A percentile compares a stretch with the other conserved stretches of the same genome.
phyloP scores from a whole-genome alignment of 2,888 invertebrate species.

The Papilio demoleus region DNA sequence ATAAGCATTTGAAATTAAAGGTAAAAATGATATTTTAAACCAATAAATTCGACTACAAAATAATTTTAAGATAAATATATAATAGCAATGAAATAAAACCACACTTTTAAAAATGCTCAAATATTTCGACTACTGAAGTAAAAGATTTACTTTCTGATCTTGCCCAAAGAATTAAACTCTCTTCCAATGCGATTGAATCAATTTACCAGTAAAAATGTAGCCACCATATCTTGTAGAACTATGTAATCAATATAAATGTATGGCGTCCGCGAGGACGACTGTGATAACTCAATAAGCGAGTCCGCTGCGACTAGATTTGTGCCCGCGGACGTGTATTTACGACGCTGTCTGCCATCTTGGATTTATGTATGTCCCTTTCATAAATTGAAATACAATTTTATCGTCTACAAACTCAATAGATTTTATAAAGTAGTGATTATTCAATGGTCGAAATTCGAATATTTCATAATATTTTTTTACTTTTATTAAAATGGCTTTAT shows the following conservation, averaged over 20 bases:
- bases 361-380: conserved; percentile 46
- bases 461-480: no score
- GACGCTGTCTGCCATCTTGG: conserved; percentile 52
- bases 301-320: conserved; percentile 46
- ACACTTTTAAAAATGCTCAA: not conserved
- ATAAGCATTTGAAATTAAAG: no score
- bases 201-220: conserved; percentile 11
- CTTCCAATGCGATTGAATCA: not conserved
- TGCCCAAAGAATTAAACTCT: not conserved
- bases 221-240: conserved; percentile 24
- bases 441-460: no score
- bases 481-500: no score
- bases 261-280: conserved; percentile 45
- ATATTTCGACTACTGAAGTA: not conserved
- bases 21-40: no score
- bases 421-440: no score
- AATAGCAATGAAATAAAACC: not conserved
- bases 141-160: not conserved
- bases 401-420: conserved; percentile 26
- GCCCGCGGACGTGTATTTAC: conserved; percentile 52
- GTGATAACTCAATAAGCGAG: conserved; percentile 60
- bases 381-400: conserved; percentile 38
- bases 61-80: no score
- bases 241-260: conserved; percentile 37
- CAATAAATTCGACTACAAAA: no score